Base-by-base conservation (phyloP, 2,113 vertebrate species). In the Campylomormyrus numenius region DNA sequence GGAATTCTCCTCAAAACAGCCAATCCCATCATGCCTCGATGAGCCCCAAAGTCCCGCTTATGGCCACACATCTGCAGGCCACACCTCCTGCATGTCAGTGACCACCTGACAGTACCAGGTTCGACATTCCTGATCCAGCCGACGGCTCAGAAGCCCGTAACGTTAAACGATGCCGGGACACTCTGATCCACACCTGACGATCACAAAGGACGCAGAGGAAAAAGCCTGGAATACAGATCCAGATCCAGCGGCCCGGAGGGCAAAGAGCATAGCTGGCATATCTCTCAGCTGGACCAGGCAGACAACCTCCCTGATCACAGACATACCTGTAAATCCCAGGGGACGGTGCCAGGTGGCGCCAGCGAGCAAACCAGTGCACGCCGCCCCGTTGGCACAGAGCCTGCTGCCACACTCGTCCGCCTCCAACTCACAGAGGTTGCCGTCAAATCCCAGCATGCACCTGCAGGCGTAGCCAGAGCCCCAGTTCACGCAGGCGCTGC, bases 401-500 rank as follows among this genome's bases (percentile, higher is more conserved):
- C 92, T 94, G 91, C 93, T 95, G 93, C 90, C 93, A 85, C 95
- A 96, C 92, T 96, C 95, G 92, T 97, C 95, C 89, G 89, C 94
- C 93, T 96, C 94, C 91, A 80, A 91, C 93, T 96, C 95, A 93
- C 96, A 96, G 91, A 96, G 95, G 9, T 27, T 90, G 88, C 96
- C 96, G 94, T 96, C 93, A 88, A 94, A 96, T 90, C 95, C 96
- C 66, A 93, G 93, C 87, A 91, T 84, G 91, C 95, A 97, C 24
- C 56, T 94, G 70, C 96, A 97, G 90, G 93, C 96, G 88, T 96
- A 97, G 93, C 95, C 96, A 88, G 94, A 88, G 89, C 90, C 93
- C 92, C 93, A 92, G 90, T 95, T 90, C 90, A 95, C 88, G 56
- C 96, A 96, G 89, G 95, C 91, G 31, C 94, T 91, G 1, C 95